Conservation (phyloP, 2,888 invertebrate genomes). For the Patella ulyssiponensis region DNA sequence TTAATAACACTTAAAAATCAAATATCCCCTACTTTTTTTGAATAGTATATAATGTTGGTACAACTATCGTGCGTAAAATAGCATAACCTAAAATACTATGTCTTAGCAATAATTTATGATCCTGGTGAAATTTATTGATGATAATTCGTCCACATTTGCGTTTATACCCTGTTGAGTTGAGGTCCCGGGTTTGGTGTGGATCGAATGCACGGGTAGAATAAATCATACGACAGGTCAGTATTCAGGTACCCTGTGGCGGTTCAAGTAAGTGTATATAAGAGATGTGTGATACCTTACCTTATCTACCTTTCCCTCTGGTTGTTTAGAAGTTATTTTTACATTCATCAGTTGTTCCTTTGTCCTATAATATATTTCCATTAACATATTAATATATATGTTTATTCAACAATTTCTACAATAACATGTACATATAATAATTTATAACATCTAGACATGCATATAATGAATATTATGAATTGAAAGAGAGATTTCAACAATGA, state of each 20-base stretch:
- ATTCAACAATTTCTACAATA: background rate
- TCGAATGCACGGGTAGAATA: background rate
- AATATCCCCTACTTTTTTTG: no score
- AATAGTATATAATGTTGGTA: background rate
- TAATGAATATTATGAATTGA: no score
- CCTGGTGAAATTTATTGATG: no score
- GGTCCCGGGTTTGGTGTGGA: background rate
- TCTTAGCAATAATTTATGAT: no score
- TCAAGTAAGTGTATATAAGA: no score
- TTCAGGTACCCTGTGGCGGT: background rate
- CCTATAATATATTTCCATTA: conserved; percentile 42
- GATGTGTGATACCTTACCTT: conserved; percentile 40
- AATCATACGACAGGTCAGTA: background rate
- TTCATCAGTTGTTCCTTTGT: conserved; percentile 55
- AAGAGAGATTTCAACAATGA: no score
- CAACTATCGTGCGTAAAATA: background rate
- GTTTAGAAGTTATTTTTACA: conserved; percentile 62
- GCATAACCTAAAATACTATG: no score
- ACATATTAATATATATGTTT: background rate
- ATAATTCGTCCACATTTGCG: background rate
- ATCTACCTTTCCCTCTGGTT: conserved; percentile 62
- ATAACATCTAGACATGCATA: no score
- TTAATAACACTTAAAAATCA: no score
- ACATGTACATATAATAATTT: no score
- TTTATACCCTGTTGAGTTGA: background rate